Percentiles rank a stretch among this genome's conserved stretches.
These are phyloP conservation scores for Cantharis flavilabris DNA, from an alignment of 2,888 invertebrate genomes.

Conservation along the genomic window DNA sequence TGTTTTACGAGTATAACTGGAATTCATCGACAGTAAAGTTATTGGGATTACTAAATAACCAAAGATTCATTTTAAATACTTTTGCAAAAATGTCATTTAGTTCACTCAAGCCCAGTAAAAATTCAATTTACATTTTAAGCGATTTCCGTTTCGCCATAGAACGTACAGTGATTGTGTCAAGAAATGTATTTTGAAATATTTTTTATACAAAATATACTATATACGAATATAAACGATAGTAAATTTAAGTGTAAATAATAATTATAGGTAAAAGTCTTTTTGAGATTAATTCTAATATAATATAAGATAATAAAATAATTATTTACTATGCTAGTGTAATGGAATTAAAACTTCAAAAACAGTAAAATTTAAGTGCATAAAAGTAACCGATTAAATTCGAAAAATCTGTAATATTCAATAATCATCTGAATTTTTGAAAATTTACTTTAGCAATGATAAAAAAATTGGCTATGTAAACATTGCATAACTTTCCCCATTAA, in stretches of 20 bases:
- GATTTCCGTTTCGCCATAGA: slow-evolving; percentile 19
- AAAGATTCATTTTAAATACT: not conserved
- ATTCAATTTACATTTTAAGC: slow-evolving; percentile 30
- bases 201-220: not conserved
- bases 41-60: not conserved
- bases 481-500: too few species aligned
- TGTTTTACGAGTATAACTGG: not conserved
- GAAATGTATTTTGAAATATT: slow-evolving; percentile 18
- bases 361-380: too few species aligned
- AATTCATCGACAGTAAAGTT: not conserved
- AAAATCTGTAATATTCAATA: too few species aligned
- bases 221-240: not conserved
- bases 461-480: too few species aligned
- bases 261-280: too few species aligned
- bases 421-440: too few species aligned
- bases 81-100: not conserved
- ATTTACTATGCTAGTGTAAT: too few species aligned
- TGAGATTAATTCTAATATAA: too few species aligned
- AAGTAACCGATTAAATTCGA: too few species aligned
- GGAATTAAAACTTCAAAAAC: too few species aligned
- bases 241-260: not conserved
- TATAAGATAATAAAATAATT: too few species aligned
- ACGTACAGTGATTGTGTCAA: slow-evolving; percentile 5
- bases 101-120: slow-evolving; percentile 14
- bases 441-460: too few species aligned